These are phyloP conservation scores for Therioaphis trifolii DNA, from an alignment of 2,888 invertebrate genomes.

Conservation along the genomic window DNA sequence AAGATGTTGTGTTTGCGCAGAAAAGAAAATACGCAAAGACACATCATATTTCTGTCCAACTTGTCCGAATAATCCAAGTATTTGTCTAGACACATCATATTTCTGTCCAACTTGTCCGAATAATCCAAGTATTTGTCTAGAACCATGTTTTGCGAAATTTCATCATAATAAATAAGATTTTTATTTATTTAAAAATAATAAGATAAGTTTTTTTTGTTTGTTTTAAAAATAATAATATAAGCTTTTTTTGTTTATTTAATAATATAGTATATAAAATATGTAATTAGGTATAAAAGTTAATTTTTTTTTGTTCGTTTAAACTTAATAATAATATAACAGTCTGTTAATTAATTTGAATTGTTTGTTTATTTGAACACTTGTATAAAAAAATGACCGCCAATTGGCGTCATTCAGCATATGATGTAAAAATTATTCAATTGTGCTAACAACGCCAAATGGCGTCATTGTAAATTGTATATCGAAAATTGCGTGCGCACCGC, in stretches of 20 bases:
- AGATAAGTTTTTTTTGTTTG: too few species aligned
- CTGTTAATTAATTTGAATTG: too few species aligned
- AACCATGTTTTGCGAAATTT: too few species aligned
- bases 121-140: conserved; percentile 24
- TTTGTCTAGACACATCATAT: conserved; percentile 24
- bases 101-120: background rate
- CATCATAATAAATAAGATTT: too few species aligned
- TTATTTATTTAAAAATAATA: too few species aligned
- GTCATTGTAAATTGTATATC: conserved; percentile 23
- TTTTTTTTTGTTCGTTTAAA: too few species aligned
- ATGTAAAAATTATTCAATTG: conserved; percentile 22
- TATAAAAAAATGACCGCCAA: background rate
- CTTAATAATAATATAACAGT: too few species aligned
- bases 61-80: background rate
- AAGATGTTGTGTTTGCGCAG: background rate
- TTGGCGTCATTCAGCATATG: conserved; percentile 29
- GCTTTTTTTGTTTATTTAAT: too few species aligned
- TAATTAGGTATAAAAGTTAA: too few species aligned
- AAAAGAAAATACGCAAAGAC: background rate
- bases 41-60: background rate
- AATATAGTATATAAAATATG: too few species aligned
- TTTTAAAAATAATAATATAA: too few species aligned
- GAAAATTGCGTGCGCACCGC: conserved; percentile 32
- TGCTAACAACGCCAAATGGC: conserved; percentile 11
- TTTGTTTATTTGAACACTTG: background rate